phyloP scores from a whole-genome alignment of 2,888 invertebrate genomes.

The Diarsia brunnea region DNA sequence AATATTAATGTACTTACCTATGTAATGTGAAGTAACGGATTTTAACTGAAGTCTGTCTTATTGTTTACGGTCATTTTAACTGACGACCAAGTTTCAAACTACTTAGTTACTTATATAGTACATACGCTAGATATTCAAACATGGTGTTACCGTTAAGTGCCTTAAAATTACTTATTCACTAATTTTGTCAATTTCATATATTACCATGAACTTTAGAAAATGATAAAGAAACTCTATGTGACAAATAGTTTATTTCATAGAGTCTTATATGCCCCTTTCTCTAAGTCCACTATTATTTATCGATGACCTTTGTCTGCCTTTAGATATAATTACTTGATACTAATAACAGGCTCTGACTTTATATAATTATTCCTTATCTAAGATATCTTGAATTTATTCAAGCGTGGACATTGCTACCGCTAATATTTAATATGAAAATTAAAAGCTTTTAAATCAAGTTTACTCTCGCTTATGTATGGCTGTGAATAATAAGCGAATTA shows the following conservation, averaged over 20 bases:
- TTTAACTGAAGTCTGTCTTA: conserved; percentile 11
- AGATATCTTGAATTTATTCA: conserved; percentile 14
- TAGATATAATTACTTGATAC: conserved; percentile 1
- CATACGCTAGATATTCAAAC: neutral
- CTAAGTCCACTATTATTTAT: conserved; percentile 7
- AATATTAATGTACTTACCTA: conserved; percentile 50
- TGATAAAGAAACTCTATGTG: neutral
- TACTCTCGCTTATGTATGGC: conserved; percentile 24
- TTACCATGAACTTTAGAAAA: neutral
- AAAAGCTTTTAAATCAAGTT: conserved; percentile 27
- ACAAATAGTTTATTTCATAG: neutral
- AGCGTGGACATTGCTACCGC: neutral
- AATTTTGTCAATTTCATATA: neutral
- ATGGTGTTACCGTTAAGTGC: neutral
- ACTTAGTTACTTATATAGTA: neutral
- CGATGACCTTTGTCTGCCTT: neutral
- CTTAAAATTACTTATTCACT: neutral
- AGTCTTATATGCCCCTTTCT: conserved; percentile 10
- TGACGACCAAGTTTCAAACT: conserved; percentile 11
- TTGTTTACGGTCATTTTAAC: conserved; percentile 17
- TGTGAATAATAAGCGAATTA: conserved; percentile 41
- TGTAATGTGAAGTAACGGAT: conserved; percentile 22
- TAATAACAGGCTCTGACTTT: neutral
- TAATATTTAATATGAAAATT: conserved; percentile 1
- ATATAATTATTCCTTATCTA: neutral